Conservation (phyloP, 2,888 invertebrate species). For the Nebria brevicollis region DNA sequence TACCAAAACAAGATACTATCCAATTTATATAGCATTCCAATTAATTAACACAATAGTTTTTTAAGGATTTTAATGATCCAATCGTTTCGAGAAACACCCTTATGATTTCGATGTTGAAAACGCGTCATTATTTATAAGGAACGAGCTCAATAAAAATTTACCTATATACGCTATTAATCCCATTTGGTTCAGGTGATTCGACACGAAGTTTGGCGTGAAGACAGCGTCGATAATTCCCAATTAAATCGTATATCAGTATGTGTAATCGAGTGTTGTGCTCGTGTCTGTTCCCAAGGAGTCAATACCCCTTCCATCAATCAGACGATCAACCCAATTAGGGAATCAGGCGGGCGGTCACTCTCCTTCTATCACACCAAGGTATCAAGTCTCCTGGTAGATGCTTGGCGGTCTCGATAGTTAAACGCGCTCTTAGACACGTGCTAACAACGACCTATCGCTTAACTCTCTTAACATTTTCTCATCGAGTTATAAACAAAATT, state of each 20-base stretch:
- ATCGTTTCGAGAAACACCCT: conserved; percentile 13
- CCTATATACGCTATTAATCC: background rate
- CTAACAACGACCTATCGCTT: no score
- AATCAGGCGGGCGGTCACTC: background rate
- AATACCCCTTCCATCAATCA: conserved; percentile 26
- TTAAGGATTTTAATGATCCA: background rate
- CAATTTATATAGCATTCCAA: conserved; percentile 38
- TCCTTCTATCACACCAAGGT: no score
- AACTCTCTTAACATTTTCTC: no score
- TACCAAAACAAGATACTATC: conserved; percentile 14
- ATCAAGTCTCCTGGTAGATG: no score
- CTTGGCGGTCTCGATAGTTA: no score
- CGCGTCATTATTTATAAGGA: conserved; percentile 10
- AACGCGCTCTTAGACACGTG: no score
- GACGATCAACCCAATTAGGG: conserved; percentile 38
- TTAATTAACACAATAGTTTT: conserved; percentile 27
- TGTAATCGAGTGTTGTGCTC: conserved; percentile 25
- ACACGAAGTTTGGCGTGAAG: background rate
- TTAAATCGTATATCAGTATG: conserved; percentile 28
- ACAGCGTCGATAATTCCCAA: conserved; percentile 13
- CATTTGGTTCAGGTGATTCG: conserved; percentile 4
- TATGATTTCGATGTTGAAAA: background rate
- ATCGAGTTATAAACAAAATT: no score
- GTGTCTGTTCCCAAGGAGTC: conserved; percentile 30
- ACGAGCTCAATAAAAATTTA: background rate